Evolutionary conservation across 2,113 vertebrate genomes (phyloP).

Genomic region (Arenaria interpres): DNA sequence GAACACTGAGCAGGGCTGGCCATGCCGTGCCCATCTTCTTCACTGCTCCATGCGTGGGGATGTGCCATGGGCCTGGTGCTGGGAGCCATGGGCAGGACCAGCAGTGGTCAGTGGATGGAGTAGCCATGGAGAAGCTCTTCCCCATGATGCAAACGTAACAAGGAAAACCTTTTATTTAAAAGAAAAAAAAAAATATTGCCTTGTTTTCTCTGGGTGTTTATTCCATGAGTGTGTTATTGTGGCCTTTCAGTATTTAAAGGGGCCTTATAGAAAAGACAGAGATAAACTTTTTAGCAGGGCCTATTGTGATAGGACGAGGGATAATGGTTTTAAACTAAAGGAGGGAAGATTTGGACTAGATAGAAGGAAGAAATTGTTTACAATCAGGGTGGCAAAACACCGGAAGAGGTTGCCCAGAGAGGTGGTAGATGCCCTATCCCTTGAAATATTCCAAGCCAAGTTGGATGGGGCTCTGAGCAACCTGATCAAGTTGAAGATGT

Average conservation of each 20-base stretch:
- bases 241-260: background rate
- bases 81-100: background rate
- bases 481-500: background rate
- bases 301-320: background rate
- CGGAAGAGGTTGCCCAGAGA: background rate
- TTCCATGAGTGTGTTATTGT: background rate
- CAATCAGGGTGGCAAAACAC: background rate
- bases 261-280: background rate
- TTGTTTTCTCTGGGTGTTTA: background rate
- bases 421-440: background rate
- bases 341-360: background rate
- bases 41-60: background rate
- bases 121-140: background rate
- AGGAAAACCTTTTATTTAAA: background rate
- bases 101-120: background rate
- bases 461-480: background rate
- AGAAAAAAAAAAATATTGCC: fast-evolving
- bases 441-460: background rate
- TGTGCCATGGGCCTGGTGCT: background rate
- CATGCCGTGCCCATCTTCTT: background rate
- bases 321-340: background rate
- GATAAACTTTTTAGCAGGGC: background rate
- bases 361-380: background rate
- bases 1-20: background rate
- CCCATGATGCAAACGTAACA: background rate